Base-by-base conservation (phyloP, 2,113 vertebrate species). In the Himantopus leucocephalus region DNA sequence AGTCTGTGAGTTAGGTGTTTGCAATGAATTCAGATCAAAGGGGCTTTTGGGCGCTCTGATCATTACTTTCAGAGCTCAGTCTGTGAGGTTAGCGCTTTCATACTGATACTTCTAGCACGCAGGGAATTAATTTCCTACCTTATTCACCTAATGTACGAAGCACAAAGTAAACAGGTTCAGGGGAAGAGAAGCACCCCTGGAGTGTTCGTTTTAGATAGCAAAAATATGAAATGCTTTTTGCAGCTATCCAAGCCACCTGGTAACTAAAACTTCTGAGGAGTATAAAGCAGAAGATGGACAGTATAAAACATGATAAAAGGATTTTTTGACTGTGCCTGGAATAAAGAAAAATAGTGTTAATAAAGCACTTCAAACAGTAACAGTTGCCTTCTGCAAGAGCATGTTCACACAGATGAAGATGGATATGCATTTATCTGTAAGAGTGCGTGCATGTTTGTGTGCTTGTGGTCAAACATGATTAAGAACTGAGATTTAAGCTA, bases 21-120 rank as follows among this genome's bases (percentile, higher is more conserved):
- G 74, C 76, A 85, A 81, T 91, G 82, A 97, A 96, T 97, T 96
- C 67, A 93, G 92, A 97, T 97, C 96, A 98, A 97, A 98, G 79
- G 43, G 64, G 47, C 14, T 87, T 95, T 90, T 4, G 14, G 59
- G 41, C 62, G 60, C 80, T 96, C 73, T 97, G 94, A 98, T 97
- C 92, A 92, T 84, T 91, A 80, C 60, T 94, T 97, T 90, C 82
- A 90, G 82, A 96, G 82, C 72, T 78, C 71, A 91, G n/a, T 45
- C 67, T 94, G 56, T 90, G 83, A 95, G 92, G 68, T 62, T 92
- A 63, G 39, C 5, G 9, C 82, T 96, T 97, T 98, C 41, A 91
- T 84, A 94, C 59, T 64, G 94, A 88, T 30, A 71, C 34, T 84
- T 97, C 67, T 88, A 58, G 22, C 80, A 47, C 11, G 4, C 35